Evolutionary conservation across 2,113 vertebrate genomes (phyloP), one percentile per base, ranked within the genome.

Genomic region (Philantomba maxwellii): DNA sequence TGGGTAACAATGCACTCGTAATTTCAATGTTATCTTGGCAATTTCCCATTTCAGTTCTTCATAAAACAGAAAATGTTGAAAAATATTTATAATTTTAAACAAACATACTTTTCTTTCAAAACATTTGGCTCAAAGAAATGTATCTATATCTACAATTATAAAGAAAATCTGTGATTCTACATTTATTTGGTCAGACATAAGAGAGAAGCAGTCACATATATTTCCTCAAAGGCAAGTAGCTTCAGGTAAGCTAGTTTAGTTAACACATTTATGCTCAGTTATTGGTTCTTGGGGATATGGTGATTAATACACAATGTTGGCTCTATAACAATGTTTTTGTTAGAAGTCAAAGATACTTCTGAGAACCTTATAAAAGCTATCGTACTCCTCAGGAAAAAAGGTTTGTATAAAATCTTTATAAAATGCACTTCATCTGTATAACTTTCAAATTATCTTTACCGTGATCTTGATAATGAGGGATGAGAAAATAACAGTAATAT

Each of bases 71-170:
- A 81, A 80, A 51, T 77, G 43, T 12, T 88, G 62, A 7, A 58
- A 82, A 92, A 73, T 75, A 23, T 21, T 15, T 75, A 82, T 0
- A 39, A 58, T 94, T 92, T 89, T n/a, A 36, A 11, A 87, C 82
- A 53, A 84, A 75, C 21, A 90, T 57, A 81, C 8, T n/a, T 94
- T 95, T 28, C 93, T 92, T 85, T 70, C 64, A 84, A 93, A 96
- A 94, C 33, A 93, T 51, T 86, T 90, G 62, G 33, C 47, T 75
- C 78, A 77, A 91, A 90, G 55, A 85, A 93, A 58, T 58, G 33
- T 36, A 85, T 85, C 77, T 96, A 23, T 53, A 75, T 77, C 53
- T 95, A 87, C 6, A 62, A 39, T 39, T 55, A 66, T 36, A 51
- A 62, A 90, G 70, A 93, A 95, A 82, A 87, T 84, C 28, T 85